Base-by-base conservation (phyloP, 2,888 invertebrate genomes). In the Fragum fragum region DNA sequence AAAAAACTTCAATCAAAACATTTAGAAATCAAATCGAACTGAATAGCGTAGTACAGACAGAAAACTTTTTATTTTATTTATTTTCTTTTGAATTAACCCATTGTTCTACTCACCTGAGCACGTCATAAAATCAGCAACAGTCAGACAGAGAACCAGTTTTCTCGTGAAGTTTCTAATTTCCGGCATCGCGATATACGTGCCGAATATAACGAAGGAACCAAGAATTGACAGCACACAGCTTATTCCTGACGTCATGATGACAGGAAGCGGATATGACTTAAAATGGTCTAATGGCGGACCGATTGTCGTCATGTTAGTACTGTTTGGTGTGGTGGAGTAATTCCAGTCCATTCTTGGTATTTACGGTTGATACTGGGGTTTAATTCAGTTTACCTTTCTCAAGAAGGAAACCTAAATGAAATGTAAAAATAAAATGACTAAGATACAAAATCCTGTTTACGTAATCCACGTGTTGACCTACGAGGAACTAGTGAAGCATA, bases 181-280 rank as follows among this genome's bases (percentile, higher is more conserved):
- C 28, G 83, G 79, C 32, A 87, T 71, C 5, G 36, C 39, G 3
- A 63, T 16, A 55, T 81, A 87, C 0, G 83, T 83, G 11, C 39
- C 55, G 16, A 83, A 76, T 9, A 87, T 83, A 1, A 76, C 52
- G 18, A 85, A 36, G 6, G 81, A 76, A 18, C 83, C 83, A 7
- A 78, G 14, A 29, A 87, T 53, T 0, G 87, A 87, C 23, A 85
- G 26, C 23, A 36, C 63, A 36, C 85, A 83, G 73, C 85, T 87
- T 6, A 73, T 53, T 18, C 73, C 55, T 16, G 82, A 79, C 68
- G 61, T 39, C 42, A 71, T 14, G 2, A 70, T 53, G 26, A 55
- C 70, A 29, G 47, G 39, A 39, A 47, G 61, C 42, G 66, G 39
- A 42, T 66, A 66, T 42, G 39, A 66, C 39, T n/a, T 23, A 23